A percentile compares a stretch with the other conserved stretches of the same genome.
Evolutionary conservation across 1,140 invertebrate species (phyloP).

Genomic region (Pseudomyrmex cubaensis): DNA sequence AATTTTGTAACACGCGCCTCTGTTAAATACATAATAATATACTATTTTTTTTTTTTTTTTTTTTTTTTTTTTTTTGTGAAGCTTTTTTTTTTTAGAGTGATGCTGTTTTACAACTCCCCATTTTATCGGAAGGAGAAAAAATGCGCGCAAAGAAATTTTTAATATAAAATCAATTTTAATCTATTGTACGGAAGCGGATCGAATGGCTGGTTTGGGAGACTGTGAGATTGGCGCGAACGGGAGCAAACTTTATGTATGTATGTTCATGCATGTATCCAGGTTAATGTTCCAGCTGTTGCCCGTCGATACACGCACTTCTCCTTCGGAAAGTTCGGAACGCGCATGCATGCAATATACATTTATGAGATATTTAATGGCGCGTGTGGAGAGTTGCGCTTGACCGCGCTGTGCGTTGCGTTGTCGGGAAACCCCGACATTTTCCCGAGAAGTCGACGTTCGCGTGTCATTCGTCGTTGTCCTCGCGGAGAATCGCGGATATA

Average conservation of each 20-base stretch:
- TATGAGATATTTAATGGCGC: not conserved
- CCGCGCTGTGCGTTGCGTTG: not conserved
- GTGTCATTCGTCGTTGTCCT: slow-evolving; percentile 12
- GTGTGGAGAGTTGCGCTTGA: not conserved
- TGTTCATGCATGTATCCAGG: slow-evolving; percentile 27
- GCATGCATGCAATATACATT: not conserved
- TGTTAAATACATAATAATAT: too few species aligned
- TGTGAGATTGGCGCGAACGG: not conserved
- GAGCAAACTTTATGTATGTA: not conserved
- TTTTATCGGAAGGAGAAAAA: too few species aligned
- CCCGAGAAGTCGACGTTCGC: not conserved
- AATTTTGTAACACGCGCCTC: not conserved
- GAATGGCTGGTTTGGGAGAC: slow-evolving; percentile 6
- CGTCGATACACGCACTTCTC: slow-evolving; percentile 11
- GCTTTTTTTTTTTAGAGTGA: too few species aligned
- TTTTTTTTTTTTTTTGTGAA: too few species aligned
- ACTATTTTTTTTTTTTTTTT: too few species aligned
- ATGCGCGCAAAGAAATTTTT: too few species aligned
- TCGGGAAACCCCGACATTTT: not conserved
- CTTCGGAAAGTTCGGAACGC: not conserved
- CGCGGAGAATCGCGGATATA: slow-evolving; percentile 10
- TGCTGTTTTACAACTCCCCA: too few species aligned
- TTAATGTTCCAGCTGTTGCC: slow-evolving; percentile 41
- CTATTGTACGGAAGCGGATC: not conserved
- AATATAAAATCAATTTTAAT: slow-evolving; percentile 18